A percentile compares a stretch with the other conserved stretches of the same genome.
phyloP scores from a whole-genome alignment of 37 sponge, comb jelly and placozoan genomes.

The Theonella swinhoei region DNA sequence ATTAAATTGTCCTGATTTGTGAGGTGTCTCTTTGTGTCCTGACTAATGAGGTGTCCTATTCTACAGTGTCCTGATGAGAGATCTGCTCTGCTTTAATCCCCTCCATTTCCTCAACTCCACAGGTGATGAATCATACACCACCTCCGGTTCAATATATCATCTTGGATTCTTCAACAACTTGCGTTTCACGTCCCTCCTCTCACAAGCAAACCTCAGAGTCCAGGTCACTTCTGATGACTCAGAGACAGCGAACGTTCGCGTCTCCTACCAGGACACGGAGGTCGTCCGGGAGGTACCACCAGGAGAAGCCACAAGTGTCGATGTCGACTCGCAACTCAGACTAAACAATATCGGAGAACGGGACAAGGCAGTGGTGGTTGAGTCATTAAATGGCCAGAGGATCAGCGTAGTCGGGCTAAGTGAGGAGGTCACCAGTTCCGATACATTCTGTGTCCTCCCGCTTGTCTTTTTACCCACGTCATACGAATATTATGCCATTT shows the following conservation, averaged over 20 bases:
- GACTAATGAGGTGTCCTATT: no score
- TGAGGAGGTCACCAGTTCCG: background rate
- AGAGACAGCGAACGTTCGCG: background rate
- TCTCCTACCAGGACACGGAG: background rate
- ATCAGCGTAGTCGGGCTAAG: background rate
- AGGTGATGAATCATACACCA: no score
- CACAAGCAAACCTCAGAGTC: background rate
- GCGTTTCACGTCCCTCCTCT: background rate
- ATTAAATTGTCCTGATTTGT: no score
- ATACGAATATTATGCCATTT: slow-evolving; percentile 67
- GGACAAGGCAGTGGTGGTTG: background rate
- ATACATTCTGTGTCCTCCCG: slow-evolving; percentile 35
- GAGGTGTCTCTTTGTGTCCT: no score
- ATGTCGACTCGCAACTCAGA: background rate
- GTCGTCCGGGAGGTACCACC: background rate
- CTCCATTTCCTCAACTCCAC: no score
- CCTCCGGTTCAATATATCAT: no score
- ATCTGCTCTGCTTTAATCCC: no score
- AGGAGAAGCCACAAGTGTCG: background rate
- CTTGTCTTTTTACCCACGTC: slow-evolving; percentile 18
- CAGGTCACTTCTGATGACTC: background rate
- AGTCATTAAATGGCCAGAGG: background rate
- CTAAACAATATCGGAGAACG: background rate
- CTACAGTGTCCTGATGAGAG: no score
- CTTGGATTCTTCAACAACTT: background rate